Conservation (phyloP, 2,888 invertebrate species). For the Drosophila falleni region DNA sequence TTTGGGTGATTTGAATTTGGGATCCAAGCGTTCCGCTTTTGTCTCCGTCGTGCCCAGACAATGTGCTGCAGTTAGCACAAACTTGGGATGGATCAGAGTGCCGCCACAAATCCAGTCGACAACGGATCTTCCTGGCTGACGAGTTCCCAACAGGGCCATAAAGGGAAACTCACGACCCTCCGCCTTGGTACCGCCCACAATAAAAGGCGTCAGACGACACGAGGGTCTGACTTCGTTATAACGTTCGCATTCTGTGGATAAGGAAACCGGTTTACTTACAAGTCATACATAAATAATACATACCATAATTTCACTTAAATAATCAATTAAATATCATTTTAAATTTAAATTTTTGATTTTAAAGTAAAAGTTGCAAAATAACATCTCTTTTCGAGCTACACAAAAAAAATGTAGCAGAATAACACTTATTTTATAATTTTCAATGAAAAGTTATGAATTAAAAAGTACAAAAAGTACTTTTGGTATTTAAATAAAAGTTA, state of each 20-base stretch:
- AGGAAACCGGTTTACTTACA: not conserved
- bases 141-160: conserved; percentile 78
- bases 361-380: no score
- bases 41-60: conserved; percentile 82
- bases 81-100: conserved; percentile 86
- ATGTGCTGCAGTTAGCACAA: conserved; percentile 88
- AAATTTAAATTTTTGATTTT: no score
- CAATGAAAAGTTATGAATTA: no score
- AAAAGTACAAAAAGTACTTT: no score
- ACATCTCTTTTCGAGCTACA: no score
- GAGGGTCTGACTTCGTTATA: conserved; percentile 53
- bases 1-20: conserved; percentile 53
- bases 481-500: no score
- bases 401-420: no score
- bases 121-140: conserved; percentile 19
- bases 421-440: no score
- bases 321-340: no score
- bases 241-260: conserved; percentile 54
- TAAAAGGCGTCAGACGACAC: conserved; percentile 57
- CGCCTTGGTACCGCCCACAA: conserved; percentile 71
- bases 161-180: conserved; percentile 77
- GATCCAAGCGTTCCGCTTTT: conserved; percentile 54
- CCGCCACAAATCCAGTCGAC: conserved; percentile 87
- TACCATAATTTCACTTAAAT: no score
- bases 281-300: not conserved